Base-by-base conservation (phyloP, 2,888 invertebrate genomes). In the Epinotia bilunana region DNA sequence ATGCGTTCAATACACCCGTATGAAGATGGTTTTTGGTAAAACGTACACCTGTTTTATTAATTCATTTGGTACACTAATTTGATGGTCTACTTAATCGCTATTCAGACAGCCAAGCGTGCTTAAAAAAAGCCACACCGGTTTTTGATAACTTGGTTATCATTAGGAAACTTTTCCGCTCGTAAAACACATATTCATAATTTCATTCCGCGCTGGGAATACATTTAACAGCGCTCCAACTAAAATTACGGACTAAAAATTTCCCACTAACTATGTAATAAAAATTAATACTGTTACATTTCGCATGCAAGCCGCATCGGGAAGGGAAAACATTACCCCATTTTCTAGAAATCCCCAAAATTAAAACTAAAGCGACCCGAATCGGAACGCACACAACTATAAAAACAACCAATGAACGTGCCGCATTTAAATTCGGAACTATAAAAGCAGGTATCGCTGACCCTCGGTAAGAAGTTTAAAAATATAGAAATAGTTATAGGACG, bases 291-390 rank as follows among this genome's bases (percentile, higher is more conserved):
- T 76, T 70, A 64, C 70, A 73, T 82, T 81, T 74, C 78, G 78
- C 78, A 87, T 85, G 83, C 86, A 80, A 70, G 79, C 80, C 84
- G 84, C 86, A 86, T 86, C 83, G 78, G 81, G 83, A 86, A 89
- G 88, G 88, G 72, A 73, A 77, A 74, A 74, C 70, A 62, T 57
- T 68, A 60, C 72, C 81, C 78, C 80, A 80, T 78, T 80, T 69
- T 77, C 80, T 84, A 83, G 82, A 87, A 89, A 88, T 87, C 86
- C 87, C 82, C 87, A 82, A 91, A 93, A 93, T 93, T 92, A 93
- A 93, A 93, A 93, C 92, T 91, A 92, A 91, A 91, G 86, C 91
- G 91, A 90, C 92, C 91, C 89, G 90, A 90, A 91, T 93, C 87
- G 86, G 88, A 92, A 91, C 86, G 79, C 84, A 85, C 89, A 88